phyloP scores from a whole-genome alignment of 2,113 vertebrate species.

The Hoplias malabaricus region DNA sequence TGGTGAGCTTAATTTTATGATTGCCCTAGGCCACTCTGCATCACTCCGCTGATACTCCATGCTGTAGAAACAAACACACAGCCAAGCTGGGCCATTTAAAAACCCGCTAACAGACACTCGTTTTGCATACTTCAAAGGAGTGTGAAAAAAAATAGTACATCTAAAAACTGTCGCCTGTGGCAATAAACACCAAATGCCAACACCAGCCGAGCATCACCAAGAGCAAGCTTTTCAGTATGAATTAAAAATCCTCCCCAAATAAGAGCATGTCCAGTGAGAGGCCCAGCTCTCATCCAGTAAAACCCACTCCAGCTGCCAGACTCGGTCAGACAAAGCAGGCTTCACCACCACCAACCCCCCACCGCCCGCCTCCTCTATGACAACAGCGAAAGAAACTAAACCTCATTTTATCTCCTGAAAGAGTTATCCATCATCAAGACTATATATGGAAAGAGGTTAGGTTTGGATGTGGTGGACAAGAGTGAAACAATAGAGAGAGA shows the following conservation, averaged over 20 bases:
- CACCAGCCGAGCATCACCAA: not conserved
- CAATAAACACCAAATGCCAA: conserved; percentile 18
- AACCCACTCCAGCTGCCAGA: conserved; percentile 57
- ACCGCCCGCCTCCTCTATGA: no score
- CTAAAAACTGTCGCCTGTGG: conserved; percentile 53
- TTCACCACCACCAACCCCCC: conserved; percentile 18
- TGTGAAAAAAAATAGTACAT: conserved; percentile 14
- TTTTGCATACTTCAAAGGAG: conserved; percentile 55
- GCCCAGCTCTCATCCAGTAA: conserved; percentile 5
- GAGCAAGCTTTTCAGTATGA: not conserved
- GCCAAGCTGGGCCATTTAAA: conserved; percentile 36
- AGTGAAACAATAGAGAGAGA: conserved; percentile 32
- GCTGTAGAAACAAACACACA: conserved; percentile 37
- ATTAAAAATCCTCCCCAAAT: not conserved
- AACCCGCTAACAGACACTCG: conserved; percentile 53
- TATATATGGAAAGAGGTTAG: not conserved
- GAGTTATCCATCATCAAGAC: not conserved
- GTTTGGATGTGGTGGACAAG: not conserved
- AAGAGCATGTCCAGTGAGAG: conserved; percentile 5
- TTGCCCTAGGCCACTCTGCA: conserved; percentile 46
- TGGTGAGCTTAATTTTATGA: conserved; percentile 56
- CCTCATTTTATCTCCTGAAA: not conserved
- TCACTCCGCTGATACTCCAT: conserved; percentile 38
- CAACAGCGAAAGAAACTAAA: not conserved
- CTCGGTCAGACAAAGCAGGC: conserved; percentile 61